These are phyloP conservation scores for Protomyctophum bolini DNA, from an alignment of 2,113 vertebrate species.

Conservation along the genomic window DNA sequence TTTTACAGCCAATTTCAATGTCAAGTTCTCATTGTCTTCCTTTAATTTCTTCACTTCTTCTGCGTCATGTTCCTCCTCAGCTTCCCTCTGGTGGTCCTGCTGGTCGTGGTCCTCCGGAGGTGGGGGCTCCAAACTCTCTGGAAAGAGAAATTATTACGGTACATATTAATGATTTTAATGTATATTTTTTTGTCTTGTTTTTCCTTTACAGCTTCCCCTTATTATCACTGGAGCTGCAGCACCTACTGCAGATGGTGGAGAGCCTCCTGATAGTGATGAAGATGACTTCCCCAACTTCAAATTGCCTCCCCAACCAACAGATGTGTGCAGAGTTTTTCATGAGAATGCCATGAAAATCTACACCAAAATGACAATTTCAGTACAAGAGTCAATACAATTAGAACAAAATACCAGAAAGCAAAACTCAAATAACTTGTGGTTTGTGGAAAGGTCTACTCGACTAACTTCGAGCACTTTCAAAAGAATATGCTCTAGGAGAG, in stretches of 20 bases:
- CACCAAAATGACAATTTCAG: not conserved
- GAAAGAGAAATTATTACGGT: not conserved
- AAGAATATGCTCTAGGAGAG: slow-evolving; percentile 10
- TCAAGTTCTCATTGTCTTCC: not conserved
- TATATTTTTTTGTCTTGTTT: not conserved
- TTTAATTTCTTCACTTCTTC: not conserved
- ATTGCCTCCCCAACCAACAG: not conserved
- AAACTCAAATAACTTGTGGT: not conserved
- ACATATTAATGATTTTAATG: not conserved
- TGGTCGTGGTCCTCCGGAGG: not conserved
- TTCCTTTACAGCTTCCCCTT: not conserved
- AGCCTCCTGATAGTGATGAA: not conserved
- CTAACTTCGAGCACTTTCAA: not conserved
- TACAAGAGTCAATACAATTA: not conserved
- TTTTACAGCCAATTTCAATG: not conserved
- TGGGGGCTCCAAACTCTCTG: slow-evolving; percentile 3
- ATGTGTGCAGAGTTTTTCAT: not conserved
- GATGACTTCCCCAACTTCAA: not conserved
- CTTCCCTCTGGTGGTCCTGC: not conserved
- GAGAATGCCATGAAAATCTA: not conserved
- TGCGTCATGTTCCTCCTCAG: not conserved
- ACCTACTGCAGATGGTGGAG: not conserved
- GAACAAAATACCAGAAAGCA: not conserved
- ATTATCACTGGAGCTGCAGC: not conserved
- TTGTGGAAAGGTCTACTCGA: not conserved